Evolutionary conservation across 2,797 vertebrate species (phyloP).

Genomic region (Aldrovandia affinis): DNA sequence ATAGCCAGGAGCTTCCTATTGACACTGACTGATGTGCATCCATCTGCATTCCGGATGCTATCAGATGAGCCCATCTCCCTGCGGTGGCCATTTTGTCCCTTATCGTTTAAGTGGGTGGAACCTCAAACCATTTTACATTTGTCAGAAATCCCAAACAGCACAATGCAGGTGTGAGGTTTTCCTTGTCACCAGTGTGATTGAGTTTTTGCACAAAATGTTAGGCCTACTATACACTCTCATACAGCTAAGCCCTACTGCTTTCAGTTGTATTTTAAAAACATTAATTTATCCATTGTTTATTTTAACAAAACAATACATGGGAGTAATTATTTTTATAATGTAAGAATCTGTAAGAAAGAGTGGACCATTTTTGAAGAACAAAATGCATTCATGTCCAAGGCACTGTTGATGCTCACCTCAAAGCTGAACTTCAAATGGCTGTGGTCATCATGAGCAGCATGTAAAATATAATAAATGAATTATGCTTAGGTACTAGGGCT

Average conservation of each 20-base stretch:
- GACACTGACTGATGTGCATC: neutral
- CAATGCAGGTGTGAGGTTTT: neutral
- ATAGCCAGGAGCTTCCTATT: neutral
- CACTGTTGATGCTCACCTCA: no score
- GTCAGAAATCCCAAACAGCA: neutral
- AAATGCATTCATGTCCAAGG: no score
- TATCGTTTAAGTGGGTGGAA: neutral
- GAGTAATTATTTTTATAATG: neutral
- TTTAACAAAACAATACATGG: no score
- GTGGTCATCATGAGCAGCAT: neutral
- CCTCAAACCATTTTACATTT: neutral
- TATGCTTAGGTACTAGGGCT: no score
- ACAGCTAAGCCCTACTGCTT: neutral
- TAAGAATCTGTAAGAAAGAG: neutral
- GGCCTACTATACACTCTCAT: neutral
- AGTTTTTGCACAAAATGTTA: neutral
- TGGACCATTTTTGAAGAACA: neutral
- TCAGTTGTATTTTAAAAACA: neutral
- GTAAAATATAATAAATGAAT: neutral
- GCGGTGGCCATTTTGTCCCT: neutral
- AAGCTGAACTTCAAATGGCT: neutral
- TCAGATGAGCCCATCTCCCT: slow-evolving; percentile 14
- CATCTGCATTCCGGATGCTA: neutral
- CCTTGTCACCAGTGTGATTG: neutral
- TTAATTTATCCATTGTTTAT: neutral